Base-by-base conservation (phyloP, 2,797 vertebrate species). In the Botia kubotai region DNA sequence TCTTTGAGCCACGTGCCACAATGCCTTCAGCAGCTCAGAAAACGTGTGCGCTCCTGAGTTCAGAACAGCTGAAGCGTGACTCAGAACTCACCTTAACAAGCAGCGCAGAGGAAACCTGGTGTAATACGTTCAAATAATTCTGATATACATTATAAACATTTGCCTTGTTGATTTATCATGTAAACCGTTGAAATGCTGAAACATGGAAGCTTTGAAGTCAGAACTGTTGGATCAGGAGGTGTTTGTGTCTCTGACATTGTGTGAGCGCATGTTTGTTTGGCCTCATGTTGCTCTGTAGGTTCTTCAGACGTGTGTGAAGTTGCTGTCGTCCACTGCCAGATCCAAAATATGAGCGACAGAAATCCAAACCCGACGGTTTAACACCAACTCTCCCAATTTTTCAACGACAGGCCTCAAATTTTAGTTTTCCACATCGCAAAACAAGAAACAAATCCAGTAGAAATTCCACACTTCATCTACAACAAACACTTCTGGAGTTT, bases 401-500 rank as follows among this genome's bases (percentile, higher is more conserved):
- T 57, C 55, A 3, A 57, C 6, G 10, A 23, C 11, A 13, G 19
- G 19, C n/a, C 57, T 29, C 58, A 29, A 13, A 62, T 12, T n/a
- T 50, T 50, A 3, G 48, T n/a, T 58, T 58, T 39, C 19, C 23
- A 63, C 23, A 26, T 26, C 23, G 73, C n/a, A 39, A 17, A 66
- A 4, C 16, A 39, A 16, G 8, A 66, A 66, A 39, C 2, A 0
- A 16, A 36, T 52, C 63, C 16, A 21, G 55, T 33, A 57, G n/a
- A 58, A 77, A 46, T 36, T 0, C 52, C 75, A 68, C 63, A 4
- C 14, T 76, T 55, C 33, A 39, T 5, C 63, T 23, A 17, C 3
- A 55, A 77, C 50, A 36, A 12, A 43, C n/a, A 23, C n/a, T 66
- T 53, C 29, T 76, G 5, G 7, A 66, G 74, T 43, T 26, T 26